Conservation (phyloP, 2,888 invertebrate genomes). For the Folsomia candida region DNA sequence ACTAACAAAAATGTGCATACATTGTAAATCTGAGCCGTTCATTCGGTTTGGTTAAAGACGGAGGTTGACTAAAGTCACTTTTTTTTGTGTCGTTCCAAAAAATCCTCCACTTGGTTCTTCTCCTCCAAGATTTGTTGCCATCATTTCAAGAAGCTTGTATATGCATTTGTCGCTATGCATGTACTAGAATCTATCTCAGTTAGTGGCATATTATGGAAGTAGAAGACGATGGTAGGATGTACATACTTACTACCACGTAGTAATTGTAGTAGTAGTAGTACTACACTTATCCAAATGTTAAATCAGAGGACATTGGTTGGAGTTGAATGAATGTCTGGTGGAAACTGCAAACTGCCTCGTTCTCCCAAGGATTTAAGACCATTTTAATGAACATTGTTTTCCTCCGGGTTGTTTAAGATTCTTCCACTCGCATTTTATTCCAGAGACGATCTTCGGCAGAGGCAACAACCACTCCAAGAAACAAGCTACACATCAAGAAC, state of each 20-base stretch:
- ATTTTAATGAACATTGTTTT: slow-evolving; percentile 24
- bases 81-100: not conserved
- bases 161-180: not conserved
- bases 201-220: not conserved
- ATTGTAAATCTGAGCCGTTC: not conserved
- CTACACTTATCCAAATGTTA: not conserved
- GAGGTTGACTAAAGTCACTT: not conserved
- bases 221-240: not conserved
- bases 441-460: not conserved
- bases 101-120: not conserved
- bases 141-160: slow-evolving; percentile 11
- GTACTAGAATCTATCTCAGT: not conserved
- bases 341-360: slow-evolving; percentile 15
- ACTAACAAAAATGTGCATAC: not conserved
- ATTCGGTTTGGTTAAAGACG: not conserved
- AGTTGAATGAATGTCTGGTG: slow-evolving; percentile 7
- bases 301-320: not conserved
- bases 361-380: slow-evolving; percentile 19
- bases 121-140: slow-evolving; percentile 14
- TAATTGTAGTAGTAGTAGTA: not conserved
- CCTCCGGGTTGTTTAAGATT: slow-evolving; percentile 19
- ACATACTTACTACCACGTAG: not conserved
- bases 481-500: not conserved
- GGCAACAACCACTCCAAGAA: not conserved
- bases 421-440: slow-evolving; percentile 9